Conservation (phyloP, 2,797 vertebrate species). For the Cephalopachus bancanus region DNA sequence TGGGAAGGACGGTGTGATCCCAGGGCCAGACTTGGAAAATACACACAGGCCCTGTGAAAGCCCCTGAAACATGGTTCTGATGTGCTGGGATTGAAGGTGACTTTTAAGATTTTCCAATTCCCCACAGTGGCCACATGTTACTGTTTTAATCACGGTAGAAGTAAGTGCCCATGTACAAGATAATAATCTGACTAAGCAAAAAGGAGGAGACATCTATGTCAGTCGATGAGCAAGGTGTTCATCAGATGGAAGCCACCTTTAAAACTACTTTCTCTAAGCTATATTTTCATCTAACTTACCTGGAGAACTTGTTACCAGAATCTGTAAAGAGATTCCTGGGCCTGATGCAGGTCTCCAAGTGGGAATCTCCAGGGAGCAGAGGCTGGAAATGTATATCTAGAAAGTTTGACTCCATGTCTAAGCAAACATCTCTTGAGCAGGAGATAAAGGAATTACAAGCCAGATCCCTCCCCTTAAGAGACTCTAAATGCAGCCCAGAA, state of each 20-base stretch:
- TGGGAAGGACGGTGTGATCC: not conserved
- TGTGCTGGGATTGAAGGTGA: not conserved
- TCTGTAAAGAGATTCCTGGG: constrained; percentile 3
- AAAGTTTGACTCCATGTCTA: not conserved
- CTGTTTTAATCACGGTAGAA: not conserved
- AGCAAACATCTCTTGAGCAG: not conserved
- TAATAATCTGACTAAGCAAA: not conserved
- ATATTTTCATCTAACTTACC: not conserved
- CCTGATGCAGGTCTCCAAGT: not conserved
- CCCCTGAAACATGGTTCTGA: not conserved
- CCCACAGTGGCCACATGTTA: not conserved
- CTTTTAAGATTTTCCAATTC: not conserved
- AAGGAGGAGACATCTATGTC: not conserved
- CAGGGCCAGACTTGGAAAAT: not conserved
- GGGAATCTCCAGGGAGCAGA: not conserved
- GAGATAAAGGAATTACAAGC: not conserved
- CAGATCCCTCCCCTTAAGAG: not conserved
- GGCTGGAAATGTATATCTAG: not conserved
- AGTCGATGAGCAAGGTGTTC: not conserved
- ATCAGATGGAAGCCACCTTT: not conserved
- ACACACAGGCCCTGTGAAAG: accelerated
- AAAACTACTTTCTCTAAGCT: not conserved
- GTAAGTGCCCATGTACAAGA: not conserved
- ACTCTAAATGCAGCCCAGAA: not conserved
- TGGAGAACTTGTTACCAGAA: not conserved